These are phyloP conservation scores for Fregata magnificens DNA, from an alignment of 2,113 vertebrate species.

Conservation along the genomic window DNA sequence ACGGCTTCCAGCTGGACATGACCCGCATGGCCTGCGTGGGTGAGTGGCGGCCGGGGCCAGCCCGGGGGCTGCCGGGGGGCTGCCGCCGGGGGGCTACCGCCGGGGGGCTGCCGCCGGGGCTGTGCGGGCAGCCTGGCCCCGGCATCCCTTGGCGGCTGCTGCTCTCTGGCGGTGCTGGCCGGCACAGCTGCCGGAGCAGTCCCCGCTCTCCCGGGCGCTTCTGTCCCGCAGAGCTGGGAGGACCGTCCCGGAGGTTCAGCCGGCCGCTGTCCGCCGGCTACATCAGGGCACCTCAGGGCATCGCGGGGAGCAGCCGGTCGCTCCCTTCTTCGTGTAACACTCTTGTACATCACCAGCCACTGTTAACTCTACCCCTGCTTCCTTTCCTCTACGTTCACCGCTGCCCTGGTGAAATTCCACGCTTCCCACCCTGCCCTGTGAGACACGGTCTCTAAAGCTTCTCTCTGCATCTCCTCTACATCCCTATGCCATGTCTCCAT, in stretches of 20 bases:
- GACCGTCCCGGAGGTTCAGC: neutral
- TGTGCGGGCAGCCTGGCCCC: too few relatives aligned
- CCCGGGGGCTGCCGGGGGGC: neutral
- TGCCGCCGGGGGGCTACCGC: neutral
- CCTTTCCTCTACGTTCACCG: neutral
- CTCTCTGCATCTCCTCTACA: neutral
- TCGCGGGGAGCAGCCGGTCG: neutral
- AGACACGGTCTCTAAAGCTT: neutral
- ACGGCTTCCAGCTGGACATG: constrained; percentile 87
- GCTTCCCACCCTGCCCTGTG: neutral
- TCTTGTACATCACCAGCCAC: neutral
- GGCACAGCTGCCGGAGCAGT: neutral
- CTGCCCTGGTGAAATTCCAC: neutral
- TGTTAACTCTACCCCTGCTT: neutral
- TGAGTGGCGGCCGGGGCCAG: constrained; percentile 31
- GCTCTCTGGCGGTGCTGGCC: neutral
- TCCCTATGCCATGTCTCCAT: neutral
- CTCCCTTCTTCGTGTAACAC: neutral
- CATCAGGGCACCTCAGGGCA: neutral
- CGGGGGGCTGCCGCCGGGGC: neutral
- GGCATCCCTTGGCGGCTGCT: neutral
- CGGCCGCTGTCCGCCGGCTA: neutral
- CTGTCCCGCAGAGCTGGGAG: neutral
- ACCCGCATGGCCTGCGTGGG: constrained; percentile 86
- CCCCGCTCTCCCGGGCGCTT: neutral